Conservation (phyloP, 2,113 vertebrate species). For the Brienomyrus brachyistius region DNA sequence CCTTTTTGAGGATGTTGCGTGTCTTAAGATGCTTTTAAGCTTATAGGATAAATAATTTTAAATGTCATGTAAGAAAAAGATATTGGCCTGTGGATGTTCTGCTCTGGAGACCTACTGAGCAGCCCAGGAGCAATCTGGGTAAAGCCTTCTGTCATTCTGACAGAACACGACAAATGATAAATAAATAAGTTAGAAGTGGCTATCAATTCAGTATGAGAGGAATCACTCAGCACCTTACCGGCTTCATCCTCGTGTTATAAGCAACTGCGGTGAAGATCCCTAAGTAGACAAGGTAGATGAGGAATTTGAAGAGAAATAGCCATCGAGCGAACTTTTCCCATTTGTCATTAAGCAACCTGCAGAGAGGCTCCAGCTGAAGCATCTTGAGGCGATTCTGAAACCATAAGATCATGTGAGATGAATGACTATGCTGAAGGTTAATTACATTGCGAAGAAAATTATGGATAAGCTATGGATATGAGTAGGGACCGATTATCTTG, state of each 20-base stretch:
- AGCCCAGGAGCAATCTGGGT: not conserved
- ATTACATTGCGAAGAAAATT: not conserved
- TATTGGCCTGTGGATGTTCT: not conserved
- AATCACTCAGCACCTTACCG: slow-evolving; percentile 45
- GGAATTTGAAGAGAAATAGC: slow-evolving; percentile 77
- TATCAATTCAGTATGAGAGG: not conserved
- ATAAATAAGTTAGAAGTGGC: not conserved
- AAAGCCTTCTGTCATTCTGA: not conserved
- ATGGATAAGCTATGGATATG: not conserved
- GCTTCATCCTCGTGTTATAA: slow-evolving; percentile 59
- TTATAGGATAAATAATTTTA: not conserved
- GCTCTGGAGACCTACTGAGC: not conserved
- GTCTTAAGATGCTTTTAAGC: not conserved
- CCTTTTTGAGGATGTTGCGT: not conserved
- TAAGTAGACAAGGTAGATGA: slow-evolving; percentile 71
- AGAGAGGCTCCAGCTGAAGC: slow-evolving; percentile 79
- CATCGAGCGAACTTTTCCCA: slow-evolving; percentile 71
- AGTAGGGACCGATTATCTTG: not conserved
- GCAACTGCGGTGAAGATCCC: slow-evolving; percentile 69
- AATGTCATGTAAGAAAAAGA: not conserved
- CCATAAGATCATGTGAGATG: not conserved
- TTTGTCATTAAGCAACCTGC: slow-evolving; percentile 76
- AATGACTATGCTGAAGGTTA: not conserved
- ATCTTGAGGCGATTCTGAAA: slow-evolving; percentile 82
- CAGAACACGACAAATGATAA: not conserved